phyloP scores from a whole-genome alignment of 2,888 invertebrate genomes.

The Falcaria lacertinaria region DNA sequence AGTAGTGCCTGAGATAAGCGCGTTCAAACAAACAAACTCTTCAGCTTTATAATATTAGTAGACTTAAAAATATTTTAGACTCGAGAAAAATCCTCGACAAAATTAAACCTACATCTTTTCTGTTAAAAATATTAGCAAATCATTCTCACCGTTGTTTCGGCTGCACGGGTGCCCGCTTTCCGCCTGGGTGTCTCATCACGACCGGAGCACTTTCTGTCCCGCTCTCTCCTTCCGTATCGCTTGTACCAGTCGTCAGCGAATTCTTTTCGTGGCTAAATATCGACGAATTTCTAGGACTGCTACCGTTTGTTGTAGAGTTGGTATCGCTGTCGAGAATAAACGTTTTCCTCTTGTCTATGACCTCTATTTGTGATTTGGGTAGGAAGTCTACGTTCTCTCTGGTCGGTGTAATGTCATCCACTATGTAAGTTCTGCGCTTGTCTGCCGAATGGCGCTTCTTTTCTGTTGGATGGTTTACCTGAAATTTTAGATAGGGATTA shows the following conservation, averaged over 20 bases:
- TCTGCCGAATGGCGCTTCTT: conserved; percentile 52
- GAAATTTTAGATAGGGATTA: conserved; percentile 12
- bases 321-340: conserved; percentile 73
- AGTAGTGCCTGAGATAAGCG: no score
- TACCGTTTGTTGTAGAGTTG: conserved; percentile 70
- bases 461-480: conserved; percentile 57
- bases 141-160: conserved; percentile 53
- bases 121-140: not conserved
- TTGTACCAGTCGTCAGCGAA: conserved; percentile 54
- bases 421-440: conserved; percentile 62
- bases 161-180: conserved; percentile 40
- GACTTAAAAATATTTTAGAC: no score
- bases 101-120: no score
- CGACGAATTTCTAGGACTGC: conserved; percentile 69
- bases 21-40: no score
- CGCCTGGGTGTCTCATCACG: conserved; percentile 45
- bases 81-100: no score
- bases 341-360: conserved; percentile 63
- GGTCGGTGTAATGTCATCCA: conserved; percentile 63
- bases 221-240: conserved; percentile 69
- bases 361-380: conserved; percentile 35
- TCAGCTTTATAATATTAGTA: no score
- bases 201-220: conserved; percentile 68
- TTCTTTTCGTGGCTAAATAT: conserved; percentile 65
- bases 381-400: conserved; percentile 63